Percentiles rank a stretch among this genome's conserved stretches.
Conservation (phyloP, 2,888 invertebrate species). For the Phaonia tiefii region DNA sequence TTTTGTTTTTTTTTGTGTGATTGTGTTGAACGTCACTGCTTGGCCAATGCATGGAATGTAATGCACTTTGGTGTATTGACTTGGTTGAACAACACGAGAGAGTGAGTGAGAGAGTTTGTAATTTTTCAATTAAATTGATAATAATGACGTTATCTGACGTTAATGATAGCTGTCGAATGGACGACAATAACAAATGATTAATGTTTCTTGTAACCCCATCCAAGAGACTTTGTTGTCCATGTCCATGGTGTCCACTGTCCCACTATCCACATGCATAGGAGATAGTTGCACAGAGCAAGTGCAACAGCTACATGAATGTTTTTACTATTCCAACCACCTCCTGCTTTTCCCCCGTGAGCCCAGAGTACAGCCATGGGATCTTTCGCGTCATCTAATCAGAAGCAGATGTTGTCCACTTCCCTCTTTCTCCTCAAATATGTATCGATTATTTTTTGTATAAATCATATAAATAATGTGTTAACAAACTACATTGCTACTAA, state of each 20-base stretch:
- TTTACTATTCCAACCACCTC: no score
- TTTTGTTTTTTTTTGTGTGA: conserved; percentile 13
- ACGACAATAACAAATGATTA: conserved; percentile 67
- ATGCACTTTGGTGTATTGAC: conserved; percentile 49
- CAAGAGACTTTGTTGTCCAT: background rate
- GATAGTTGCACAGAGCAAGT: no score
- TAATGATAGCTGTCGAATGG: conserved; percentile 67
- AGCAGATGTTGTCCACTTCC: conserved; percentile 42
- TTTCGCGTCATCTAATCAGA: background rate
- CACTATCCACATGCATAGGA: no score
- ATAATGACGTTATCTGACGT: conserved; percentile 68
- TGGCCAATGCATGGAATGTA: conserved; percentile 58
- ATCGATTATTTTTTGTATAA: conserved; percentile 4
- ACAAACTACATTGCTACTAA: conserved; percentile 63
- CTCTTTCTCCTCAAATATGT: conserved; percentile 3
- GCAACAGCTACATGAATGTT: background rate
- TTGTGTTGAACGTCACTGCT: conserved; percentile 34
- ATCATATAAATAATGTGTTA: conserved; percentile 61
- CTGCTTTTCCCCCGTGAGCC: background rate
- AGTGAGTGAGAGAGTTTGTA: conserved; percentile 43
- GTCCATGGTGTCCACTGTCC: background rate
- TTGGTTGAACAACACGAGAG: conserved; percentile 20
- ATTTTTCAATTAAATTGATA: conserved; percentile 67
- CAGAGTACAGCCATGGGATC: background rate
- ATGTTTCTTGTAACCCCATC: conserved; percentile 64